phyloP scores from a whole-genome alignment of 2,888 invertebrate genomes.

The Andrena chrysosceles region DNA sequence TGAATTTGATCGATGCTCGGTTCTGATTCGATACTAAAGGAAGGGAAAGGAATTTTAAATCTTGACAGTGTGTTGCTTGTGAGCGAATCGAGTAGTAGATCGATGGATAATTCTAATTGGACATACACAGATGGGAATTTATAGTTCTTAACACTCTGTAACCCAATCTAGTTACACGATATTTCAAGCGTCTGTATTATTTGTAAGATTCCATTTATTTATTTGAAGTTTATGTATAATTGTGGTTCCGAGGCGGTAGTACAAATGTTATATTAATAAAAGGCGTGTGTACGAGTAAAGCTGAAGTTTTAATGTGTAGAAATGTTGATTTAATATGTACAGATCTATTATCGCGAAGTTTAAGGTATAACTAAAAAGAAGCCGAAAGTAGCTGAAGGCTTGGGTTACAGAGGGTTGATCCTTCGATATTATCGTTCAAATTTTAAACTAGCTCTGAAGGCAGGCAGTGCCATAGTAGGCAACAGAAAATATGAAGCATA shows the following conservation, averaged over 20 bases:
- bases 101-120: slow-evolving; percentile 1
- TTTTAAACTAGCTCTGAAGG: background rate
- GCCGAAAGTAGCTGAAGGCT: background rate
- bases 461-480: too few species aligned
- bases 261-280: slow-evolving; percentile 49
- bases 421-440: background rate
- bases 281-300: slow-evolving; percentile 15
- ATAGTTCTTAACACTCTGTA: slow-evolving; percentile 18
- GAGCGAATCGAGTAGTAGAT: background rate
- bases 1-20: background rate
- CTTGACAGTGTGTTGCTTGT: background rate
- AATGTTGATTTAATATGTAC: slow-evolving; percentile 5
- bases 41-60: background rate
- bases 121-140: background rate
- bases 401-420: slow-evolving; percentile 34
- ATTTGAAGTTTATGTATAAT: slow-evolving; percentile 52
- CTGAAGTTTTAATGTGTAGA: slow-evolving; percentile 23
- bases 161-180: slow-evolving; percentile 31
- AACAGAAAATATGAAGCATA: background rate
- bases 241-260: slow-evolving; percentile 32
- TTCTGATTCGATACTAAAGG: background rate
- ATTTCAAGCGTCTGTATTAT: slow-evolving; percentile 37
- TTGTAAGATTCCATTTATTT: slow-evolving; percentile 52
- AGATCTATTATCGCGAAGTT: slow-evolving; percentile 1
- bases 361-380: slow-evolving; percentile 13